These are phyloP conservation scores for Podotricha telesiphe DNA, from an alignment of 2,888 invertebrate genomes.

Conservation along the genomic window DNA sequence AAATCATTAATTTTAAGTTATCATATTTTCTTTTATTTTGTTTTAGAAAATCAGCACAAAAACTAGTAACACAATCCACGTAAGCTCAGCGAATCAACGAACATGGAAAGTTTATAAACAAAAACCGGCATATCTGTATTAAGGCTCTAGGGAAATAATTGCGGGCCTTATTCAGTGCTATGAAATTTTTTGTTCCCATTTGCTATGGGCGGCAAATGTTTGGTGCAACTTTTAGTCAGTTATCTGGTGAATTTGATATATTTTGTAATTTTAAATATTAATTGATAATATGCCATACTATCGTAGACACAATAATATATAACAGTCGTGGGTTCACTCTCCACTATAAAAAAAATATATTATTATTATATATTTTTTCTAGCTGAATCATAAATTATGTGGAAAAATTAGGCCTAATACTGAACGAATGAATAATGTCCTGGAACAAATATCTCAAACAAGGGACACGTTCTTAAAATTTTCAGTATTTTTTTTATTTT, in stretches of 20 bases:
- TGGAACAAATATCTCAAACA: too few relatives aligned
- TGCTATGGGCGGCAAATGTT: slow-evolving; percentile 4
- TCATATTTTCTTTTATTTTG: slow-evolving; percentile 9
- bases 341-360: too few relatives aligned
- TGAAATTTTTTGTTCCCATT: slow-evolving; percentile 17
- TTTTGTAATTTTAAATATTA: not conserved
- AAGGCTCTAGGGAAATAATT: slow-evolving; percentile 29
- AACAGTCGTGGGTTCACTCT: too few relatives aligned
- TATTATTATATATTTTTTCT: too few relatives aligned
- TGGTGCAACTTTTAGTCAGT: slow-evolving; percentile 21
- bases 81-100: slow-evolving; percentile 17
- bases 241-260: slow-evolving; percentile 4
- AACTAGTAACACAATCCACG: slow-evolving; percentile 17
- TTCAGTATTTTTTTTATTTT: not conserved
- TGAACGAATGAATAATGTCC: too few relatives aligned
- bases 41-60: slow-evolving; percentile 14
- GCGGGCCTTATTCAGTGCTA: slow-evolving; percentile 20
- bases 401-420: too few relatives aligned
- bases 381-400: too few relatives aligned
- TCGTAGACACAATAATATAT: too few relatives aligned
- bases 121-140: slow-evolving; percentile 23
- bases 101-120: slow-evolving; percentile 21
- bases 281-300: not conserved
- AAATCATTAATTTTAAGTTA: not conserved
- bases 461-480: too few relatives aligned